Evolutionary conservation across 1,140 invertebrate species (phyloP), one percentile per base, ranked within the genome.

Genomic region (Brachionus rotundiformis): DNA sequence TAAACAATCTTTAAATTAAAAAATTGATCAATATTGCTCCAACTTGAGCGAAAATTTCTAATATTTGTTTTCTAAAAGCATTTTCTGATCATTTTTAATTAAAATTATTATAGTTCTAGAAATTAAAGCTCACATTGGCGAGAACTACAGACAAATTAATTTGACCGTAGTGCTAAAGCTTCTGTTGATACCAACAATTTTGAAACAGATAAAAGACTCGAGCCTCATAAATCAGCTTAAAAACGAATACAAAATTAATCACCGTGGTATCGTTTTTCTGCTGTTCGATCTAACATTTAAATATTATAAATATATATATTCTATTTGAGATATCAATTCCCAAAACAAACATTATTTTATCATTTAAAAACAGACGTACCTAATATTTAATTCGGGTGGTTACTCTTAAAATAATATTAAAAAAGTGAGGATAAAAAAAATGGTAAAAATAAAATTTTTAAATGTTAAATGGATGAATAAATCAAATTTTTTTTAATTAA

Each of bases 201-300:
- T 54, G 47, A 54, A 19, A 19, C 16, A 16, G 47, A 54, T 54
- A 19, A 3, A 54, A 54, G 47, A 54, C 47, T 54, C 8, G 16
- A 54, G 47, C 8, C 23, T 8, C n/a, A 54, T 54, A 54, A 54
- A 54, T 54, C 47, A 54, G n/a, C 47, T 54, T 19, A 49, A 54
- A n/a, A n/a, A n/a, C n/a, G n/a, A n/a, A 39, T 39, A 54, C 19
- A 54, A 54, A 54, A 54, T 54, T 54, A 54, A 54, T 54, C 47
- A 4, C 47, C n/a, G 47, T 19, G 23, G 47, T 16, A 23, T 54
- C 47, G 19, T 54, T 54, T 49, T 54, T 54, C 47, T 8, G 47
- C 47, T 54, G n/a, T n/a, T 19, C 16, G 19, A 54, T 54, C 47
- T 54, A 23, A 54, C 16, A n/a, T 54, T 54, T n/a, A 54, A 54